Evolutionary conservation across 2,888 invertebrate species (phyloP), one percentile per base, ranked within the genome.

Genomic region (Pachliopta kotzebuea): DNA sequence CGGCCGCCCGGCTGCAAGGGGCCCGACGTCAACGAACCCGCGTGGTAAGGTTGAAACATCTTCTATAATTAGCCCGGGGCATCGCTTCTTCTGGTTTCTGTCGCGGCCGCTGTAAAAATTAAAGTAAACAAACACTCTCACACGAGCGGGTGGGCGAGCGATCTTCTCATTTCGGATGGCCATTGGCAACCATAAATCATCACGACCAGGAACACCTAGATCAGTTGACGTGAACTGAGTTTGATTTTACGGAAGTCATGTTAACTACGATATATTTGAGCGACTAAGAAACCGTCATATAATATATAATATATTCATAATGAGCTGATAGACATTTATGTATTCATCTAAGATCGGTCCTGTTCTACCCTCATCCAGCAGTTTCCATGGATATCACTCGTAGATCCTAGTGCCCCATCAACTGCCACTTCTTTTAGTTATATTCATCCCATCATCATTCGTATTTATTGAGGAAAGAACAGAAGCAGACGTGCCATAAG

Each of bases 61-160:
- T 69, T 83, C 88, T 90, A 91, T 84, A 84, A 86, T 87, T 90
- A 90, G 83, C 76, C 64, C 65, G 69, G 66, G 66, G 66, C 70
- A 73, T 73, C 83, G 83, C 86, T 85, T 82, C 88, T 79, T 90
- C 90, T 90, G 90, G 89, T 88, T 90, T 85, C 76, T 90, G 89
- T 90, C 90, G 90, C 77, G 89, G 88, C 85, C 77, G 89, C 86
- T 87, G 88, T 90, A 90, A 90, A 90, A 90, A 89, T 84, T 88
- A 81, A 88, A 70, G 85, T 90, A 90, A 90, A 90, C 90, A 90
- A 88, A 86, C 80, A 86, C 75, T 77, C 82, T 88, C 86, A 81
- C 86, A 86, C 87, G 84, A 84, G 75, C 81, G 89, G 90, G 90
- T 90, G 90, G 90, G 75, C 89, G 80, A 72, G 75, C 74, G 81